These are phyloP conservation scores for Scaptomyza polygonia DNA, from an alignment of 2,888 invertebrate species.

Conservation along the genomic window DNA sequence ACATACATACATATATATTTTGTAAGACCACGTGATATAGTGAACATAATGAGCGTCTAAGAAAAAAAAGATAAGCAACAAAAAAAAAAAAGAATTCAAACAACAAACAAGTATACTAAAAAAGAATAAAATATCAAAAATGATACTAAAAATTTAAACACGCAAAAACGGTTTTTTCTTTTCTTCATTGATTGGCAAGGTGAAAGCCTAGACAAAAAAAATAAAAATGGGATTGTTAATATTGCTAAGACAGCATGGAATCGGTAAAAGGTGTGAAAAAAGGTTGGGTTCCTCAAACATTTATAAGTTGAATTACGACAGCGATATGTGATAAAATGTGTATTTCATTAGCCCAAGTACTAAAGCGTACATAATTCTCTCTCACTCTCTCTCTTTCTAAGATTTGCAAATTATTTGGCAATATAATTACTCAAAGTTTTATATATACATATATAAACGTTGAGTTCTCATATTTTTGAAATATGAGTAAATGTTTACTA, in stretches of 20 bases:
- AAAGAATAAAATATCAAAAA: conserved; percentile 63
- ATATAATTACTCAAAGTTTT: conserved; percentile 18
- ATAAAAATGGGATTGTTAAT: conserved; percentile 3
- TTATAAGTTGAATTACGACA: conserved; percentile 2
- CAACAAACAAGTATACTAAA: conserved; percentile 55
- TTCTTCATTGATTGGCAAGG: conserved; percentile 8
- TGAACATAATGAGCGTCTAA: conserved; percentile 73
- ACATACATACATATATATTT: conserved; percentile 30
- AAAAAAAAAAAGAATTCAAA: conserved; percentile 28
- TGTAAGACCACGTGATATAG: conserved; percentile 79
- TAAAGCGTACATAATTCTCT: not conserved
- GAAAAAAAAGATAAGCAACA: conserved; percentile 59
- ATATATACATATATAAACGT: conserved; percentile 5
- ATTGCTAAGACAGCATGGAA: not conserved
- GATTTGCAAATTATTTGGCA: conserved; percentile 49
- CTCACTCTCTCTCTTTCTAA: not conserved
- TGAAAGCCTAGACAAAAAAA: conserved; percentile 7
- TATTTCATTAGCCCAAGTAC: not conserved
- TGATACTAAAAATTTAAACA: conserved; percentile 67
- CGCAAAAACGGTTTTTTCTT: conserved; percentile 29
- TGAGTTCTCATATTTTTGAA: conserved; percentile 18
- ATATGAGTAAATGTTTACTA: conserved; percentile 30
- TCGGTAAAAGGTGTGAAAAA: conserved; percentile 18
- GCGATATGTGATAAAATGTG: conserved; percentile 7
- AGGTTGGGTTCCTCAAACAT: not conserved